phyloP scores from a whole-genome alignment of 2,797 vertebrate genomes.

The Nothura maculosa region DNA sequence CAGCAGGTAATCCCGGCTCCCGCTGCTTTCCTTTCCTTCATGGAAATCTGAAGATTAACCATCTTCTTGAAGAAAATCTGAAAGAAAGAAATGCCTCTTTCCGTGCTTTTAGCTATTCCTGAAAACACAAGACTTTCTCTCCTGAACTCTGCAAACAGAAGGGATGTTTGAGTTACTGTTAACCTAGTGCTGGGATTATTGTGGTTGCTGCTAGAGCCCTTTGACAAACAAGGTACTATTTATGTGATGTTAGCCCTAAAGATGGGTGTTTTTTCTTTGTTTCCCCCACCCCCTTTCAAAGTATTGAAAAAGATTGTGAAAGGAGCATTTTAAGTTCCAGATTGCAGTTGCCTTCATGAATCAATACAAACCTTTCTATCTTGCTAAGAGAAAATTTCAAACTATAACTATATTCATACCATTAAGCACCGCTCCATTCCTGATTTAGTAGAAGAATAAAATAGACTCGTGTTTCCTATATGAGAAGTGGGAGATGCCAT shows the following conservation, averaged over 20 bases:
- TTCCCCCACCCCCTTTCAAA: not conserved
- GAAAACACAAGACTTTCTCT: not conserved
- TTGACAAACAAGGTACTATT: not conserved
- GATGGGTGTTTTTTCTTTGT: not conserved
- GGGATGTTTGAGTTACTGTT: not conserved
- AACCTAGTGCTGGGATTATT: not conserved
- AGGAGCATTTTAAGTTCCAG: not conserved
- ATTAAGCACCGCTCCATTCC: not conserved
- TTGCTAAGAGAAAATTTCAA: not conserved
- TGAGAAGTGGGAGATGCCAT: not conserved
- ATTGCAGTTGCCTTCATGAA: not conserved
- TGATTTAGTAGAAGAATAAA: not conserved
- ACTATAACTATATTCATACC: not conserved
- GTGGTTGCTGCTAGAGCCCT: not conserved
- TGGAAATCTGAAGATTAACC: not conserved
- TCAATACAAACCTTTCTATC: fast-evolving
- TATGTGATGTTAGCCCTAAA: not conserved
- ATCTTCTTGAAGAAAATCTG: fast-evolving
- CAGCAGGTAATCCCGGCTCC: not conserved
- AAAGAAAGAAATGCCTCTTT: not conserved
- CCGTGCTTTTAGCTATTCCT: not conserved
- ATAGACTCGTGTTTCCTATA: not conserved
- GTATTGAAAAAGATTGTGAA: not conserved
- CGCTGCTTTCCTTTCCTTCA: not conserved
- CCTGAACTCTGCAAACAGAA: not conserved